These are phyloP conservation scores for Parnassius orleans DNA, from an alignment of 2,888 invertebrate species.

Conservation along the genomic window DNA sequence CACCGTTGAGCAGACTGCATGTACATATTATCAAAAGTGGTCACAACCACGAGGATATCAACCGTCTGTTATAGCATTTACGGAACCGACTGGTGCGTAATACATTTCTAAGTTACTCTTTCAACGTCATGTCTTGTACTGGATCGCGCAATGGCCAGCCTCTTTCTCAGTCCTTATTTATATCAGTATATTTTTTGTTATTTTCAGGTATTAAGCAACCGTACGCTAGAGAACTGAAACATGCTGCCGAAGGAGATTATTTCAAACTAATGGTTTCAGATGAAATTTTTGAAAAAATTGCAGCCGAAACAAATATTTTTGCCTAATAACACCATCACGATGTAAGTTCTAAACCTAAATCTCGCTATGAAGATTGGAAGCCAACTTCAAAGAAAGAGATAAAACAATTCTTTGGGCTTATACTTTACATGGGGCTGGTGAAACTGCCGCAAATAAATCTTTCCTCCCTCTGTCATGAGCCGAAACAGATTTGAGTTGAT, in stretches of 20 bases:
- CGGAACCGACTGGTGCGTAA: conserved; percentile 21
- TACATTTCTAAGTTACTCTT: neutral
- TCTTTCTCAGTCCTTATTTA: neutral
- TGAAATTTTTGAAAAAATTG: conserved; percentile 11
- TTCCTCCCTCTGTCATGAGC: too few relatives aligned
- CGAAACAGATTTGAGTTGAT: too few relatives aligned
- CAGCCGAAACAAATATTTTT: conserved; percentile 17
- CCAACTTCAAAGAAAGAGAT: conserved; percentile 30
- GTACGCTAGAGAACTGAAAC: conserved; percentile 25
- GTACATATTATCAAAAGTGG: conserved; percentile 15
- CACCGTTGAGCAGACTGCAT: neutral
- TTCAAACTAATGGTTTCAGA: conserved; percentile 12
- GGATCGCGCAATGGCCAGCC: neutral
- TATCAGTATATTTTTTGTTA: conserved; percentile 4
- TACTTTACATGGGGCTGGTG: conserved; percentile 37
- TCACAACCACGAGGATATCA: conserved; percentile 24
- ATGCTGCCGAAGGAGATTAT: conserved; percentile 12
- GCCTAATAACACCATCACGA: conserved; percentile 7
- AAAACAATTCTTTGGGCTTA: conserved; percentile 33
- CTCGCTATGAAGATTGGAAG: conserved; percentile 32
- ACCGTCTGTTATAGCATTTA: conserved; percentile 27
- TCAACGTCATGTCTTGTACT: neutral
- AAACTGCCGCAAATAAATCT: conserved; percentile 32
- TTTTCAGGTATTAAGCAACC: conserved; percentile 26
- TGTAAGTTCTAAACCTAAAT: conserved; percentile 14